phyloP scores from a whole-genome alignment of 2,888 invertebrate genomes.

The Cynaeus angustus region DNA sequence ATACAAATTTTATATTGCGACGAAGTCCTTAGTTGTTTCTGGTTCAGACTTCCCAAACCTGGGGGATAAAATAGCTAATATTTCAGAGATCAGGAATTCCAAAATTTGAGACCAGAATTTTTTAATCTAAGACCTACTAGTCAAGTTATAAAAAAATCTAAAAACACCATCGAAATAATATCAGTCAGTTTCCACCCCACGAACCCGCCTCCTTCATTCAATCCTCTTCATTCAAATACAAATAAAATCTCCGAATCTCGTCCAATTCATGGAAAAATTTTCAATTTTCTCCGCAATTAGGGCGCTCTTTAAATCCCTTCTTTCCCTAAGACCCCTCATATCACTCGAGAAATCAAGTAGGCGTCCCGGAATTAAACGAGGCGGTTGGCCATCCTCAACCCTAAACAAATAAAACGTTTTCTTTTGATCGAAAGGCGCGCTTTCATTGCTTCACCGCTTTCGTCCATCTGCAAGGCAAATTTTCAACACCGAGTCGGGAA shows the following conservation, averaged over 20 bases:
- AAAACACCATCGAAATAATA: no score
- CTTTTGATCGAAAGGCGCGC: constrained; percentile 2
- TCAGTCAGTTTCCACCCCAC: no score
- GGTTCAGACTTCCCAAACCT: no score
- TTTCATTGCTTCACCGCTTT: constrained; percentile 10
- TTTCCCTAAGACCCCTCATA: constrained; percentile 7
- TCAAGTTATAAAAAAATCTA: no score
- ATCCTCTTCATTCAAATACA: not conserved
- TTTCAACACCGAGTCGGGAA: constrained; percentile 22
- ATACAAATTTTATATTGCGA: no score
- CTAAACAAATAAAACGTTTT: constrained; percentile 36
- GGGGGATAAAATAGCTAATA: no score
- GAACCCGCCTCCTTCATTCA: not conserved
- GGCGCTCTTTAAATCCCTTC: constrained; percentile 9
- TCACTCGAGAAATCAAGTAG: constrained; percentile 29
- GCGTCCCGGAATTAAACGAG: constrained; percentile 24
- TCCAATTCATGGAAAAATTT: no score
- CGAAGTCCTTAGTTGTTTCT: no score
- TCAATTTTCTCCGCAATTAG: constrained; percentile 9
- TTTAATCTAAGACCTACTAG: no score
- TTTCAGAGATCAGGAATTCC: no score
- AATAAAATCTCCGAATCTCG: not conserved
- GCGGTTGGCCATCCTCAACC: constrained; percentile 18
- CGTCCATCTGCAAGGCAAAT: constrained; percentile 39
- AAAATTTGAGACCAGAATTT: no score